Evolutionary conservation across 2,797 vertebrate species (phyloP).

Genomic region (Pseudocheirus occidentalis): DNA sequence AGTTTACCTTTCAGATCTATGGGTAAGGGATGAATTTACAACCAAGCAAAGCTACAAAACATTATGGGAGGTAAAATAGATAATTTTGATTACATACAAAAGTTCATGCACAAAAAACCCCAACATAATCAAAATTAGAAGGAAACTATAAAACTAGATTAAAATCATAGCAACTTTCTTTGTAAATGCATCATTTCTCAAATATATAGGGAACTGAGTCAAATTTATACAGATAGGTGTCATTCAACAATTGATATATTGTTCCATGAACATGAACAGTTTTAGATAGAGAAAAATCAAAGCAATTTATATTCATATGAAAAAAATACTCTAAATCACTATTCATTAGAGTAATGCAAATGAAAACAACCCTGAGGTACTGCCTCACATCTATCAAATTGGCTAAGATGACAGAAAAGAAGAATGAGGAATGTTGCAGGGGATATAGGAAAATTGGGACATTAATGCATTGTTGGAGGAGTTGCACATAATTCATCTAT

Average conservation of each 20-base stretch:
- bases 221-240: neutral
- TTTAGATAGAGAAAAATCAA: neutral
- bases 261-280: neutral
- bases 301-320: neutral
- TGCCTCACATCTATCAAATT: neutral
- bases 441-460: neutral
- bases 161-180: neutral
- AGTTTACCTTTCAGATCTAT: neutral
- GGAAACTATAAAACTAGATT: neutral
- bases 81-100: neutral
- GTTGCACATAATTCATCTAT: neutral
- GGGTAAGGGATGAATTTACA: neutral
- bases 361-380: neutral
- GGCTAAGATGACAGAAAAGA: neutral
- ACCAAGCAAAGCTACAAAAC: neutral
- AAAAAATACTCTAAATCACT: neutral
- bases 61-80: neutral
- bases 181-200: neutral
- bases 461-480: neutral
- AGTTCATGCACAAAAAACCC: neutral
- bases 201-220: neutral
- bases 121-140: neutral
- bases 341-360: neutral
- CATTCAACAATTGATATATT: neutral
- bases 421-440: neutral